A percentile compares a stretch with the other conserved stretches of the same genome.
Conservation (phyloP, 2,113 vertebrate species). For the Scomber colias region DNA sequence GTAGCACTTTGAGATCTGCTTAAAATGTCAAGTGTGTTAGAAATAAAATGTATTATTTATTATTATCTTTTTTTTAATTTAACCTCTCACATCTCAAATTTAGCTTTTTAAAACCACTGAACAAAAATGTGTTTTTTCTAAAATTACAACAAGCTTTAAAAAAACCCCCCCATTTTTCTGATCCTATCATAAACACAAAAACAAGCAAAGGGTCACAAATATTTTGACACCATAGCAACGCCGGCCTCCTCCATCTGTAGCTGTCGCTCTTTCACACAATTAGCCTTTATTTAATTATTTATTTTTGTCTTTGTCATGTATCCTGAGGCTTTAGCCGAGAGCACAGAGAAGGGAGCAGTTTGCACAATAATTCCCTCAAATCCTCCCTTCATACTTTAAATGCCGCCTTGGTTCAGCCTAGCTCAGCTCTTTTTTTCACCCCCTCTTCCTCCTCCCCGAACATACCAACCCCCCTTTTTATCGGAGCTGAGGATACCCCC, state of each 20-base stretch:
- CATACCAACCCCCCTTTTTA: slow-evolving; percentile 29
- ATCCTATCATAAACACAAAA: not conserved
- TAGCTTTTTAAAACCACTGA: not conserved
- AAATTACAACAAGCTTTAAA: not conserved
- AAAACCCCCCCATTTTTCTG: no score
- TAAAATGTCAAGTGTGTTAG: no score
- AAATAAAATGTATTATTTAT: no score
- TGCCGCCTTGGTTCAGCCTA: slow-evolving; percentile 8
- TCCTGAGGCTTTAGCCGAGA: slow-evolving; percentile 46
- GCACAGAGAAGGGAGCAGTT: slow-evolving; percentile 29
- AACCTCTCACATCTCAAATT: not conserved
- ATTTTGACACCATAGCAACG: slow-evolving; percentile 34
- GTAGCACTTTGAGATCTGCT: no score
- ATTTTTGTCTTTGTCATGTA: not conserved
- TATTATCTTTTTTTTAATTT: no score
- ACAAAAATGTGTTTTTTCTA: not conserved
- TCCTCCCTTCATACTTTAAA: slow-evolving; percentile 39
- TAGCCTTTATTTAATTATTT: slow-evolving; percentile 3
- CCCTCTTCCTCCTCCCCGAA: not conserved
- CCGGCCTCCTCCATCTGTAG: no score
- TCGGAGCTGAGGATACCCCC: not conserved
- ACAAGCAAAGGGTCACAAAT: slow-evolving; percentile 6
- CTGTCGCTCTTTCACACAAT: not conserved
- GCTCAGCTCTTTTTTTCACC: slow-evolving; percentile 41
- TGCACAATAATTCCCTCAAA: slow-evolving; percentile 54